These are phyloP conservation scores for Phenacoccus solenopsis DNA, from an alignment of 1,140 invertebrate species.

Conservation along the genomic window DNA sequence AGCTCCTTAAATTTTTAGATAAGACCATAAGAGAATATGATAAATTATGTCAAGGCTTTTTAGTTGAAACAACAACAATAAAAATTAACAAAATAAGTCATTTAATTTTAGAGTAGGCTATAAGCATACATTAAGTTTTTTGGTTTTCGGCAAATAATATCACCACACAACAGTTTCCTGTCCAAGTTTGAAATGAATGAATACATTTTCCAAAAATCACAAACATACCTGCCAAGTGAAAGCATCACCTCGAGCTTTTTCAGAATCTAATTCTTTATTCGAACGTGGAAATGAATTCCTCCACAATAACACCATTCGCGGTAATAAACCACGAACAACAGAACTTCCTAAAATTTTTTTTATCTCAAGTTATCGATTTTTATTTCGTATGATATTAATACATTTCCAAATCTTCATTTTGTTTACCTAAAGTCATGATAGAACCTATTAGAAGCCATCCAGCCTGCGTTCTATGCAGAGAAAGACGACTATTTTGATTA, in stretches of 20 bases:
- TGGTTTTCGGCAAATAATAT: too few species aligned
- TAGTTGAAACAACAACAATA: too few species aligned
- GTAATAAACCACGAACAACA: conserved; percentile 76
- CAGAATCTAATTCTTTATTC: conserved; percentile 88
- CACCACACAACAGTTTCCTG: background rate
- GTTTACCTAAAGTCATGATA: conserved; percentile 82
- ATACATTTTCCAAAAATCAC: background rate
- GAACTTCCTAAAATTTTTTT: conserved; percentile 59
- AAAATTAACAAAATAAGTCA: too few species aligned
- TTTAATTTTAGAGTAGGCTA: too few species aligned
- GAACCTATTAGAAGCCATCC: conserved; percentile 95
- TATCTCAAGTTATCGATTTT: too few species aligned
- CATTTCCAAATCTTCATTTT: conserved; percentile 22
- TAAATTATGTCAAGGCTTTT: too few species aligned
- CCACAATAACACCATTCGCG: conserved; percentile 90
- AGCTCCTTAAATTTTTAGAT: too few species aligned
- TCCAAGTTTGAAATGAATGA: background rate
- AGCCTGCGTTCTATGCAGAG: conserved; percentile 85
- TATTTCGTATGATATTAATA: too few species aligned
- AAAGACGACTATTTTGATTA: conserved; percentile 91
- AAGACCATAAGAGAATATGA: too few species aligned
- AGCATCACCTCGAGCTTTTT: conserved; percentile 92
- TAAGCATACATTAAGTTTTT: too few species aligned
- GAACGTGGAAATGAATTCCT: conserved; percentile 94
- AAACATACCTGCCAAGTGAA: conserved; percentile 84